phyloP scores from a whole-genome alignment of 2,113 vertebrate species.

The Phrynocephalus versicolor region DNA sequence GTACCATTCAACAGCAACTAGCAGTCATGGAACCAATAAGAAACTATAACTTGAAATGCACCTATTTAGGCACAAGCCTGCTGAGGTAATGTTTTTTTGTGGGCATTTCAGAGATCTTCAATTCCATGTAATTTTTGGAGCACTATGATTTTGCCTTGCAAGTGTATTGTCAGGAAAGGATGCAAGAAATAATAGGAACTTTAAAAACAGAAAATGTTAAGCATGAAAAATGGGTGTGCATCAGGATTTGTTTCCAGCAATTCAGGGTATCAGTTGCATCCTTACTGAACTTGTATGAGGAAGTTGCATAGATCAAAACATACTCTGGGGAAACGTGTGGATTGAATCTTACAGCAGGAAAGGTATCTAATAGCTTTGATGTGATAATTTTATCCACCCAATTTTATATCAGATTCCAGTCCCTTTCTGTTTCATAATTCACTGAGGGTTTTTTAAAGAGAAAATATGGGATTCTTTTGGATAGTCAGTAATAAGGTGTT shows the following conservation, averaged over 20 bases:
- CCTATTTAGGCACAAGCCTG: conserved; percentile 36
- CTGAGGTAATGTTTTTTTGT: not conserved
- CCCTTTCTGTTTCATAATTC: too few species aligned
- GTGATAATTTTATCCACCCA: too few species aligned
- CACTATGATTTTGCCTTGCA: conserved; percentile 52
- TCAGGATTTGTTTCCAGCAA: not conserved
- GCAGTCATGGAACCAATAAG: not conserved
- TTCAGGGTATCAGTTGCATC: not conserved
- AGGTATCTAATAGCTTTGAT: too few species aligned
- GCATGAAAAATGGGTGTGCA: not conserved
- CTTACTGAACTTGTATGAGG: not conserved
- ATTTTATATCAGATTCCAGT: too few species aligned
- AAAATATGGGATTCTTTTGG: too few species aligned
- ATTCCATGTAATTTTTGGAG: conserved; percentile 46
- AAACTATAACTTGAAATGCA: conserved; percentile 54
- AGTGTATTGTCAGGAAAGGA: conserved; percentile 45
- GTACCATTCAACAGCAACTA: not conserved
- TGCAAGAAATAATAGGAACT: conserved; percentile 20
- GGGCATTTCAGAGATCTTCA: conserved; percentile 53
- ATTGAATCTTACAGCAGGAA: not conserved
- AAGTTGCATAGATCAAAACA: not conserved
- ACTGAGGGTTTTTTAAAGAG: too few species aligned
- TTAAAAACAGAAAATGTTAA: not conserved
- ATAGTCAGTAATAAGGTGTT: too few species aligned
- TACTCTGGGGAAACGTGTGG: not conserved